Evolutionary conservation across 1,140 invertebrate genomes (phyloP), one percentile per base, ranked within the genome.

Genomic region (Diploscapter pachys): DNA sequence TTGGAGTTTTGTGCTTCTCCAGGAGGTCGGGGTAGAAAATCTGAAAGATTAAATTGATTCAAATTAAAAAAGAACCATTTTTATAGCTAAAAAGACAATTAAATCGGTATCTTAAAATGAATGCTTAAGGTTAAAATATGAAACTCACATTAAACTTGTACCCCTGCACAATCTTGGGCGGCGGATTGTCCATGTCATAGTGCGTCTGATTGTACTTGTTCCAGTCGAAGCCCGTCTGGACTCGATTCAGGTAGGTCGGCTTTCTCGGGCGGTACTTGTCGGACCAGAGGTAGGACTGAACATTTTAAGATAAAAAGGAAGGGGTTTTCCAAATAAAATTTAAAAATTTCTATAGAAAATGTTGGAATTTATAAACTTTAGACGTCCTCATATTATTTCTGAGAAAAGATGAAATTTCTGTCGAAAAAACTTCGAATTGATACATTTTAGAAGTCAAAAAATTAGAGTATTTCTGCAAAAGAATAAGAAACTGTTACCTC

Each of bases 11-110:
- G 65, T 90, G 90, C 84, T 96, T 96, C 85, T 99, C 94, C 81
- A 99, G 97, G 61, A 99, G 89, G 89, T 99, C 97, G 0, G 96
- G 96, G 89, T 98, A 99, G 88, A 99, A 99, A 77, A 99, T 99
- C 89, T 89, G 79, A 59, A 86, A 81, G 9, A 63, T 11, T 11
- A 73, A 79, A 72, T 31, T 69, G 11, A 63, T 54, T 31, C 13
- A 2, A 69, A 6, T 57, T 11, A 49, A 65, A 69, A 4, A 3
- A 4, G n/a, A n/a, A 65, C 13, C 31, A 31, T 31, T 31, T 68
- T 31, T 68, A 5, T 68, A 11, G 11, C 13, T 48, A n/a, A 72
- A 9, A 11, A 59, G 57, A 59, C 57, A 76, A 65, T 49, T 8
- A 51, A 78, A 56, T 5, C 5, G 48, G 52, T 8, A 50, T 51